Evolutionary conservation across 2,113 vertebrate species (phyloP), one percentile per base, ranked within the genome.

Genomic region (Aldabrachelys gigantea): DNA sequence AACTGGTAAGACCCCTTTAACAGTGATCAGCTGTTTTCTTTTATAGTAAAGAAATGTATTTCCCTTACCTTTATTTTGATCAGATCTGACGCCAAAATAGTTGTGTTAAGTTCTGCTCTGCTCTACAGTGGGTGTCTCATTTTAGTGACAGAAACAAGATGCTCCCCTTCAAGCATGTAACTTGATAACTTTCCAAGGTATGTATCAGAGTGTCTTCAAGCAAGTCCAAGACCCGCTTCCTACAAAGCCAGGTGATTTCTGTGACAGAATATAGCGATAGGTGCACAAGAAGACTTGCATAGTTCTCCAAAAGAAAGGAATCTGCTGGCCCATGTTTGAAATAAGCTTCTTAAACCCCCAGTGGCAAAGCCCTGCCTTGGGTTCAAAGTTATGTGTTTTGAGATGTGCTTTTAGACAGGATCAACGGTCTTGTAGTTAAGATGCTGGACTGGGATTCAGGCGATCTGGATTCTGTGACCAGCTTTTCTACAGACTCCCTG

Each of bases 1-100:
- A 98, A 98, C 92, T 98, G 98, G 99, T 99, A 95, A 98, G 98
- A 69, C 9, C 6, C 12, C n/a, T 82, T 82, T 27, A 72, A n/a
- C 7, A 49, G 47, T 49, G 31, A 41, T 10, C 44, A 86, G 59
- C 2, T 76, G 17, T 9, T 10, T 62, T 35, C 25, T 27, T 54
- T 44, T 29, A 16, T 3, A 41, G 11, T 2, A 78, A 87, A 82
- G 0, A 81, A 80, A 50, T 47, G 7, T 47, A 49, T 50, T 29
- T 78, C 24, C 41, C 38, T 72, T 72, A 8, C 41, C 41, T 78
- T 47, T 47, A 47, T 78, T 47, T 78, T 47, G 24, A 27, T 27
- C 22, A 14, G 47, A 21, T 72, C n/a, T 19, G 22, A 38, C 10
- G 10, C 65, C 65, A 72, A 76, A 78, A 44, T 78, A 78, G 22